A percentile compares a stretch with the other conserved stretches of the same genome.
Evolutionary conservation across 2,888 invertebrate genomes (phyloP).

Genomic region (Leptopterna dolabrata): DNA sequence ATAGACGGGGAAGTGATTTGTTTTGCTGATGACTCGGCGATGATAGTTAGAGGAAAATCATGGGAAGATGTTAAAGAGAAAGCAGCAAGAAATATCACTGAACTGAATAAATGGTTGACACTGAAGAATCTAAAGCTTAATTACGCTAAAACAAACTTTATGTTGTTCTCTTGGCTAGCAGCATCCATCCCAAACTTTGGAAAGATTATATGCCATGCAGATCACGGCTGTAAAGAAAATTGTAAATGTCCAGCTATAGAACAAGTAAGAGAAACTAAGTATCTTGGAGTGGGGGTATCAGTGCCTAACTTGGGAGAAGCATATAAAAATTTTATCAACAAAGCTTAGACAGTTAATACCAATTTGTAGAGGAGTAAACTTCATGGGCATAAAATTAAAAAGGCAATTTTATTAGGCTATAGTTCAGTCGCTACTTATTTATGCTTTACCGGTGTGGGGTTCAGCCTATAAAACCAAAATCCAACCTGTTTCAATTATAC

Average conservation of each 20-base stretch:
- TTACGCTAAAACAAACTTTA: conserved; percentile 33
- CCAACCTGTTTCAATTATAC: neutral
- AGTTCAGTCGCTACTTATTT: conserved; percentile 29
- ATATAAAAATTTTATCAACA: neutral
- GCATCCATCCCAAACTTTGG: neutral
- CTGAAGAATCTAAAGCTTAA: conserved; percentile 32
- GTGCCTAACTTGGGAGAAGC: too few relatives aligned
- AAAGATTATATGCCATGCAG: neutral
- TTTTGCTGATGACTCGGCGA: conserved; percentile 36
- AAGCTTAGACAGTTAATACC: conserved; percentile 7
- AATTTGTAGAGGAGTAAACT: neutral
- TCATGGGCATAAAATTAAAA: conserved; percentile 24
- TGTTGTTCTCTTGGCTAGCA: conserved; percentile 2
- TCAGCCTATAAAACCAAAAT: neutral
- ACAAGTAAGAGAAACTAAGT: conserved; percentile 22
- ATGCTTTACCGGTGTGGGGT: conserved; percentile 6
- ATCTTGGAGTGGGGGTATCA: neutral
- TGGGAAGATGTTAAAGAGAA: conserved; percentile 31
- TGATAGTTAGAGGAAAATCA: conserved; percentile 24
- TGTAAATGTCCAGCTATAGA: conserved; percentile 2
- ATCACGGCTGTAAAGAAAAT: neutral
- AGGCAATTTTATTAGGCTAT: neutral
- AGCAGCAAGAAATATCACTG: conserved; percentile 20
- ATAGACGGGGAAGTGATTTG: conserved; percentile 30
- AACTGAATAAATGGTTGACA: conserved; percentile 29